Base-by-base conservation (phyloP, 2,888 invertebrate species). In the Coecobrya sp. region DNA sequence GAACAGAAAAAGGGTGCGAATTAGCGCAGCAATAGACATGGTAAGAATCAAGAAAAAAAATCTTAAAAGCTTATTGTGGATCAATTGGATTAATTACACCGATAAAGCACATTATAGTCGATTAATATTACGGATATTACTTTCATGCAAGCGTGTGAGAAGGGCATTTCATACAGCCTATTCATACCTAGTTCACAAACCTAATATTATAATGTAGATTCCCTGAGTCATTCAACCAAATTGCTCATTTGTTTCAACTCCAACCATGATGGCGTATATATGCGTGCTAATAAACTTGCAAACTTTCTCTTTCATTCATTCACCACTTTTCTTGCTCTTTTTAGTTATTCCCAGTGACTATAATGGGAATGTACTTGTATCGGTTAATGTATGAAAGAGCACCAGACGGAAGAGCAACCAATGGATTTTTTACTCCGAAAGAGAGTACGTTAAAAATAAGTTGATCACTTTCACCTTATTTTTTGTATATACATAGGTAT, bases 21-120 rank as follows among this genome's bases (percentile, higher is more conserved):
- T 92, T 45, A 86, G 86, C 49, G 70, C 93, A 2, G 91, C 89
- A 55, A 25, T 93, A 22, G 93, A 93, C 76, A 65, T 93, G 92
- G 93, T 93, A 89, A 65, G 62, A 1, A 10, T 8, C 42, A n/a
- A n/a, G n/a, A 19, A 73, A n/a, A 36, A 13, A 0, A 68, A 13
- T 36, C 7, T 62, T 62, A 62, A 25, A 19, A 1, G 3, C 13
- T 7, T 55, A 19, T 55, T 19, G n/a, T 55, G 55, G 19, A 19
- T 7, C 19, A 7, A 70, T 36, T 73, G 11, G 25, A 73, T 73
- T 73, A 19, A 55, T 88, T 30, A 45, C 52, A 25, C 8, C 52
- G 49, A 45, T 55, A 55, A 19, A 7, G n/a, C 19, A 55, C 19
- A 36, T 7, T n/a, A n/a, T n/a, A n/a, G n/a, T 36, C 36, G 36